These are phyloP conservation scores for Hydrophis major DNA, from an alignment of 2,797 vertebrate species.

Conservation along the genomic window DNA sequence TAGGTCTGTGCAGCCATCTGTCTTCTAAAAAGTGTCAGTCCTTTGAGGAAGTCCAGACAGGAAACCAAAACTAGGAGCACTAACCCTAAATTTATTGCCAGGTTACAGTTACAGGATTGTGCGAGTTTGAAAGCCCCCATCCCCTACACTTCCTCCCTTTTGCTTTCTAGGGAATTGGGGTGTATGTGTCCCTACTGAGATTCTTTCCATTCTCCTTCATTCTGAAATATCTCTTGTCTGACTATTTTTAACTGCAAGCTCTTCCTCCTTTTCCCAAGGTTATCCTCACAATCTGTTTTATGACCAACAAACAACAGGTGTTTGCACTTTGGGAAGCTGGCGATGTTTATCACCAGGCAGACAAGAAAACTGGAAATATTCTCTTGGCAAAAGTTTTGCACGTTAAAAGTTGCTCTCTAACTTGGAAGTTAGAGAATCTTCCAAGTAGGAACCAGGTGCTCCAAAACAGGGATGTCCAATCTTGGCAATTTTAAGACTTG, in stretches of 20 bases:
- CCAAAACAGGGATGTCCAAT: too few relatives aligned
- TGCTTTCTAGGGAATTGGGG: neutral
- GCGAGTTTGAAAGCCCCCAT: neutral
- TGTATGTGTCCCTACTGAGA: neutral
- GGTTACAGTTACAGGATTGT: neutral
- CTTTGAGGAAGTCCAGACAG: neutral
- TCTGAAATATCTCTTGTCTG: neutral
- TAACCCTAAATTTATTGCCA: neutral
- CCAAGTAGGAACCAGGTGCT: neutral
- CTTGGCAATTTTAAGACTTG: too few relatives aligned
- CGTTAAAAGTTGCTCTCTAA: too few relatives aligned
- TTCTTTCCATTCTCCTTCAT: neutral
- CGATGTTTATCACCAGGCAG: constrained; percentile 90
- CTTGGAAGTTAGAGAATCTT: neutral
- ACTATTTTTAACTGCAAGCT: neutral
- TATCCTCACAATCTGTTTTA: neutral
- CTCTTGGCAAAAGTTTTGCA: neutral
- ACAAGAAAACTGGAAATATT: neutral
- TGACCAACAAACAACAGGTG: constrained; percentile 93
- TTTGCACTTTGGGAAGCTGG: constrained; percentile 95
- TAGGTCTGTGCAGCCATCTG: neutral
- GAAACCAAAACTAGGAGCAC: neutral
- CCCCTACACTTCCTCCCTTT: neutral
- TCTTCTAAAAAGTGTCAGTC: neutral
- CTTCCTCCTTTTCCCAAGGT: neutral